phyloP scores from a whole-genome alignment of 2,888 invertebrate genomes.

The Epirrhoe tristata region DNA sequence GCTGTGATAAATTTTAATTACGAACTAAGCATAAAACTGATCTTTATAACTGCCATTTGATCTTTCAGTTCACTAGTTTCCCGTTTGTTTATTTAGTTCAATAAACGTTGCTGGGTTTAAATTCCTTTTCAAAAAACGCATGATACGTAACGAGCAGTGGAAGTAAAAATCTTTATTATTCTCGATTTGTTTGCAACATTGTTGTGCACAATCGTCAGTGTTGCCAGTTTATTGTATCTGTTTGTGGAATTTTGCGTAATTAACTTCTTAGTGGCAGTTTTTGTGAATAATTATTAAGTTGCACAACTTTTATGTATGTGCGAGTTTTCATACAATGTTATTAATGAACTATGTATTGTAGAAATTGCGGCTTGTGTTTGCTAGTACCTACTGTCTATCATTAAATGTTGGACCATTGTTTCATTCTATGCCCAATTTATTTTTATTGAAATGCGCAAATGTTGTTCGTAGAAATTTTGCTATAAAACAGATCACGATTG shows the following conservation, averaged over 20 bases:
- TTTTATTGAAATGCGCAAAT: background rate
- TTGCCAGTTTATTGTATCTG: conserved; percentile 59
- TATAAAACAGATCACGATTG: too few relatives aligned
- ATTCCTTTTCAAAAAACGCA: background rate
- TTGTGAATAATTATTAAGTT: conserved; percentile 68
- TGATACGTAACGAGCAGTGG: conserved; percentile 35
- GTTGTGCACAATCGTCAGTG: conserved; percentile 64
- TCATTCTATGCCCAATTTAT: conserved; percentile 3
- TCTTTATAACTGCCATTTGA: conserved; percentile 55
- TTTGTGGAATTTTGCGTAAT: conserved; percentile 81
- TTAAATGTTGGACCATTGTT: conserved; percentile 7
- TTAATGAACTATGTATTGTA: conserved; percentile 65
- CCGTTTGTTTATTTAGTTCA: conserved; percentile 23
- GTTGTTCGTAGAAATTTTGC: too few relatives aligned
- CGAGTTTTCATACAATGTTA: conserved; percentile 66
- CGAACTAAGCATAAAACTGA: conserved; percentile 52
- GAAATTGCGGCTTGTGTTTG: conserved; percentile 40
- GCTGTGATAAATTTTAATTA: conserved; percentile 72
- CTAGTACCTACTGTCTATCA: conserved; percentile 15
- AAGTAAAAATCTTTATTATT: conserved; percentile 41
- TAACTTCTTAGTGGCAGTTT: conserved; percentile 77
- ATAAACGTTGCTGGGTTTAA: conserved; percentile 30
- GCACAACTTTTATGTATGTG: conserved; percentile 61
- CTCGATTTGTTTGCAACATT: conserved; percentile 52
- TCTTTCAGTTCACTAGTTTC: conserved; percentile 48